These are phyloP conservation scores for Acanthosepion esculentum DNA, from an alignment of 2,888 invertebrate genomes.

Conservation along the genomic window DNA sequence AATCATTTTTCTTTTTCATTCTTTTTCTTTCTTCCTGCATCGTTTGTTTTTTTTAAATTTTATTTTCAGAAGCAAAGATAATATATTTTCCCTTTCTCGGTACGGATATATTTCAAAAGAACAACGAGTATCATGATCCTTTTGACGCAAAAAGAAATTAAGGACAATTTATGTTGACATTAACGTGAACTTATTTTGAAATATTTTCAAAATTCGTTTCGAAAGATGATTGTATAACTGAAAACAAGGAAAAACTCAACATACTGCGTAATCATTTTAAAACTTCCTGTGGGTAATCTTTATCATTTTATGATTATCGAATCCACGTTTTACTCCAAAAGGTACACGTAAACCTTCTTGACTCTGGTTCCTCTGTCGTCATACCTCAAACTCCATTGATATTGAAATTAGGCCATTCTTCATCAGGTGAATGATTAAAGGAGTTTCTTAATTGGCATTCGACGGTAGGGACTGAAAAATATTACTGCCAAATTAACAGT, in stretches of 20 bases:
- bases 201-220: background rate
- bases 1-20: background rate
- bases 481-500: background rate
- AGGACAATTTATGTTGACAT: background rate
- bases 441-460: background rate
- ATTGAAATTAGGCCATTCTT: background rate
- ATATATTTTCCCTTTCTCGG: background rate
- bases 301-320: background rate
- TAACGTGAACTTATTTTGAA: background rate
- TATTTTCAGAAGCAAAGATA: background rate
- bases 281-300: background rate
- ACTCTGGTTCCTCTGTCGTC: too few species aligned
- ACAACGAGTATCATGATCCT: background rate
- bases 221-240: background rate
- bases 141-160: background rate
- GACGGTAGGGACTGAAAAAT: background rate
- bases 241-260: background rate
- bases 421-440: background rate
- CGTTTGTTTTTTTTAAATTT: background rate
- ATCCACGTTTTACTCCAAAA: background rate
- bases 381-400: background rate
- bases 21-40: background rate
- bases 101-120: background rate
- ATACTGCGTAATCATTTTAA: background rate
- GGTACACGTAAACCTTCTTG: background rate